Percentiles rank a stretch among this genome's conserved stretches.
phyloP scores from a whole-genome alignment of 1,140 invertebrate species.

The Brachionus manjavacas region DNA sequence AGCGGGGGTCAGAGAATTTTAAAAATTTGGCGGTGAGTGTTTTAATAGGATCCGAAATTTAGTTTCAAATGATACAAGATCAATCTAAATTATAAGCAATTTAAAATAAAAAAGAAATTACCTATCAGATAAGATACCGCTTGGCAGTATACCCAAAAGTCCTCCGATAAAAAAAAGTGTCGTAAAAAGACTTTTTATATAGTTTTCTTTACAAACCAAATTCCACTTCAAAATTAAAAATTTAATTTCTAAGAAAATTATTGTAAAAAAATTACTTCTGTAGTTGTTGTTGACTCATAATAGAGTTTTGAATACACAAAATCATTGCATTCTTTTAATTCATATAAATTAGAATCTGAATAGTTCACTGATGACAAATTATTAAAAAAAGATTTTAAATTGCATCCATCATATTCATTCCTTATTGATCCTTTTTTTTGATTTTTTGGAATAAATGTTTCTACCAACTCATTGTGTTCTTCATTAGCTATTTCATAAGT shows the following conservation, averaged over 20 bases:
- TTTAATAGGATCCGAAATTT: too few relatives aligned
- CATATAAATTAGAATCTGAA: not conserved
- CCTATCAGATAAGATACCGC: not conserved
- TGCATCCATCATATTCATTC: not conserved
- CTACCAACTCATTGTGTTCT: not conserved
- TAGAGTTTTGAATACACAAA: not conserved
- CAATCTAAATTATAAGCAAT: too few relatives aligned
- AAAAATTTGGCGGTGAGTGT: too few relatives aligned
- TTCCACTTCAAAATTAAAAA: not conserved
- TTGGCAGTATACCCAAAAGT: not conserved
- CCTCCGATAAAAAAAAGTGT: not conserved
- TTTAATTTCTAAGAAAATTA: not conserved
- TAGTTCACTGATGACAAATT: not conserved
- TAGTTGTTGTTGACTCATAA: not conserved
- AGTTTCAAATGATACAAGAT: too few relatives aligned
- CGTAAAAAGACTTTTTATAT: not conserved
- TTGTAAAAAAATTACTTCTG: not conserved
- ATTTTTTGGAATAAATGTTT: not conserved
- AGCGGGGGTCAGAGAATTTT: too few relatives aligned
- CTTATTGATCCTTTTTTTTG: not conserved
- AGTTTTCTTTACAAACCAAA: not conserved
- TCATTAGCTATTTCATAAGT: not conserved
- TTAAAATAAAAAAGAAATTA: not conserved
- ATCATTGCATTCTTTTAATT: not conserved
- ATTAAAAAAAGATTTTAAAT: not conserved